Conservation (phyloP, 2,113 vertebrate genomes). For the Hiodon tergisus region DNA sequence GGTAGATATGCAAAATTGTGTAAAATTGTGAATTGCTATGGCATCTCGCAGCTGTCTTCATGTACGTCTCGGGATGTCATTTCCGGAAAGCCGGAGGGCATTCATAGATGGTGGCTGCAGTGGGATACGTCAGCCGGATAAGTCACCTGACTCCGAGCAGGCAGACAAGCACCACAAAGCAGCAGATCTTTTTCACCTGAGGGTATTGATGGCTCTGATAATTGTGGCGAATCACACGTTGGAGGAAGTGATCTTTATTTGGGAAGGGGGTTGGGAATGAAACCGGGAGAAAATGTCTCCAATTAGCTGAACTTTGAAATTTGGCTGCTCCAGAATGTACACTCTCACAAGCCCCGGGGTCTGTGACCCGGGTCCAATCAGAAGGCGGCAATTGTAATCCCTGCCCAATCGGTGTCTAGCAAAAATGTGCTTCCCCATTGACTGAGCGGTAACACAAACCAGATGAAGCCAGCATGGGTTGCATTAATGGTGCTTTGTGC, state of each 20-base stretch:
- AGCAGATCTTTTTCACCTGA: constrained; percentile 1
- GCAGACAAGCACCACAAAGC: background rate
- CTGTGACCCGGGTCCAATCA: constrained; percentile 35
- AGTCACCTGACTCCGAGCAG: too few species aligned
- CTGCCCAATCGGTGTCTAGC: background rate
- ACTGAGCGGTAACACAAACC: constrained; percentile 39
- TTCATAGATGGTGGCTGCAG: too few species aligned
- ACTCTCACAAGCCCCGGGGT: constrained; percentile 24
- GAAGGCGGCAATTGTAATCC: constrained; percentile 19
- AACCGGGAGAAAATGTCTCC: constrained; percentile 29
- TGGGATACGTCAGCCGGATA: too few species aligned
- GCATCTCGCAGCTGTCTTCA: too few species aligned
- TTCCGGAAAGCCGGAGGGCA: too few species aligned
- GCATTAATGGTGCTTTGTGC: constrained; percentile 32
- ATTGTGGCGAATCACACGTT: constrained; percentile 29
- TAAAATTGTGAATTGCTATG: too few species aligned
- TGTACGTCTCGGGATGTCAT: too few species aligned
- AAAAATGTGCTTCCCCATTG: constrained; percentile 35
- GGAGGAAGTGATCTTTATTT: constrained; percentile 33
- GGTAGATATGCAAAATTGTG: too few species aligned
- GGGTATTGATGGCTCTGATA: constrained; percentile 37
- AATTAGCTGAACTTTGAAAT: constrained; percentile 37
- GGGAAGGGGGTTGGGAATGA: constrained; percentile 21
- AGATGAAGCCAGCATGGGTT: constrained; percentile 39
- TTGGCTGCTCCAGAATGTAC: constrained; percentile 35